phyloP scores from a whole-genome alignment of 2,888 invertebrate genomes.

The Strigamia crassipes region DNA sequence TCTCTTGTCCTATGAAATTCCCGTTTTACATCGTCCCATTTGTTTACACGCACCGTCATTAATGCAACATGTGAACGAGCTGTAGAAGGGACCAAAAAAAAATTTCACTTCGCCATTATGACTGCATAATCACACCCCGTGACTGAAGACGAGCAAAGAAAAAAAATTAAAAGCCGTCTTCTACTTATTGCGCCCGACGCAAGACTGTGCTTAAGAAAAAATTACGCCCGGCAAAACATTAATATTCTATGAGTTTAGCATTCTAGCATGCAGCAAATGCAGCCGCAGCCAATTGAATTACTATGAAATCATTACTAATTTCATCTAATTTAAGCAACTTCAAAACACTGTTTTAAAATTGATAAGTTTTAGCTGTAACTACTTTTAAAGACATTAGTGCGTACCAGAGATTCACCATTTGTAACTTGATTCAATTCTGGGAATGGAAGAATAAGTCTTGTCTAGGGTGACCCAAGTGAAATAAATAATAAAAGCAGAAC shows the following conservation, averaged over 20 bases:
- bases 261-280: not conserved
- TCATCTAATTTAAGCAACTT: too few relatives aligned
- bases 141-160: not conserved
- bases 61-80: slow-evolving; percentile 2
- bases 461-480: too few relatives aligned
- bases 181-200: not conserved
- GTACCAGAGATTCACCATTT: too few relatives aligned
- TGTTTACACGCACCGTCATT: not conserved
- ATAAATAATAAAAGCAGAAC: too few relatives aligned
- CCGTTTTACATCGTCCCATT: not conserved
- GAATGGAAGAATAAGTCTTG: too few relatives aligned
- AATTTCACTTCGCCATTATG: not conserved
- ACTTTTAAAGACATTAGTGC: too few relatives aligned
- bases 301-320: too few relatives aligned
- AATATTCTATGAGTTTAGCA: not conserved
- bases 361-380: too few relatives aligned
- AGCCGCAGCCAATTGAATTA: not conserved
- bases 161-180: slow-evolving; percentile 6
- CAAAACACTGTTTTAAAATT: too few relatives aligned
- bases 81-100: not conserved
- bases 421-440: too few relatives aligned
- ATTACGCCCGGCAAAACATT: not conserved
- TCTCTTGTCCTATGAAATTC: not conserved
- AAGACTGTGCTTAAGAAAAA: not conserved
- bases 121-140: not conserved